Evolutionary conservation across 1,140 invertebrate genomes (phyloP).

Genomic region (Batillaria attramentaria): DNA sequence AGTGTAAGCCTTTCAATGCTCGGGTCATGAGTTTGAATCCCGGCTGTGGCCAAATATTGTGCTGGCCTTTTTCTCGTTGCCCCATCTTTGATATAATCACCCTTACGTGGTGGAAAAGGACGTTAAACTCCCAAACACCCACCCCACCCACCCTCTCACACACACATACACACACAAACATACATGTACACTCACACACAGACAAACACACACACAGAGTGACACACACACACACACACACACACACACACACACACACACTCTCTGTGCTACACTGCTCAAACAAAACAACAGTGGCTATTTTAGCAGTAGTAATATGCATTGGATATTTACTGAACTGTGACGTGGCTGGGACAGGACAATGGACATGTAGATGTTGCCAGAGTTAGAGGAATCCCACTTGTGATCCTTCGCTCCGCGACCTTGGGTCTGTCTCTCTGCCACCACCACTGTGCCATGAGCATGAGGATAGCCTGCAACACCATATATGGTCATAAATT

Average conservation of each 20-base stretch:
- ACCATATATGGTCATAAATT: not conserved
- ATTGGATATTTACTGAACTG: constrained; percentile 27
- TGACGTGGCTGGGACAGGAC: constrained; percentile 38
- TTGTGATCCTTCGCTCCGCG: constrained; percentile 52
- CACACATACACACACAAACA: no score
- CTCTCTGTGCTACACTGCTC: not conserved
- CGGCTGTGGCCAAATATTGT: no score
- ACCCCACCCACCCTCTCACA: no score
- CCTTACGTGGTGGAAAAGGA: no score
- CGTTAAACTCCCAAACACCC: no score
- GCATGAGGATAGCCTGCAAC: constrained; percentile 42
- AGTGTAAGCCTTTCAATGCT: no score
- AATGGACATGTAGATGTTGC: constrained; percentile 54
- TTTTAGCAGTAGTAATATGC: not conserved
- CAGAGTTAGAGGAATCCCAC: constrained; percentile 52
- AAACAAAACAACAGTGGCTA: not conserved
- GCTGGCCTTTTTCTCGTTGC: no score
- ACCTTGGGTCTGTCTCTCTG: constrained; percentile 52
- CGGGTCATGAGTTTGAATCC: no score
- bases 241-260: not conserved
- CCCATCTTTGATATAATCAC: no score
- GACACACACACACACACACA: not conserved
- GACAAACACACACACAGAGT: no score
- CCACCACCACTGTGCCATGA: constrained; percentile 49
- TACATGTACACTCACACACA: no score